phyloP scores from a whole-genome alignment of 2,113 vertebrate genomes.

The Odocoileus virginianus region DNA sequence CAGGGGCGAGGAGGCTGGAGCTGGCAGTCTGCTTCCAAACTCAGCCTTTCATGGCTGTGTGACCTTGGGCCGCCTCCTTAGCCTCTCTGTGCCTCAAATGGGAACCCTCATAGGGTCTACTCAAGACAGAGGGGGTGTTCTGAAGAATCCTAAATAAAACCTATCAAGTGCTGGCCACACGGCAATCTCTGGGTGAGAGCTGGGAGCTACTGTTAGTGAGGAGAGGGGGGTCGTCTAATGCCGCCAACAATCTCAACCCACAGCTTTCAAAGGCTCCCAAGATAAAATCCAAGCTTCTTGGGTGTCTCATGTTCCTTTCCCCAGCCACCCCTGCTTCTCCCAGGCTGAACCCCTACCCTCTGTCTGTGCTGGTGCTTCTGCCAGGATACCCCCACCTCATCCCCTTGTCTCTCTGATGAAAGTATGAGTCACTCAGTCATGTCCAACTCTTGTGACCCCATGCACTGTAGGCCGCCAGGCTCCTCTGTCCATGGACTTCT shows the following conservation, averaged over 20 bases:
- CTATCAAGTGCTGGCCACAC: rapidly evolving
- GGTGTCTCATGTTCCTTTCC: rapidly evolving
- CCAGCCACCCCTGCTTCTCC: background rate
- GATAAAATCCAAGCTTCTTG: background rate
- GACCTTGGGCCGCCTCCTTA: background rate
- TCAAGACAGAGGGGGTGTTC: background rate
- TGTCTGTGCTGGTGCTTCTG: background rate
- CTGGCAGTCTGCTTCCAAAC: background rate
- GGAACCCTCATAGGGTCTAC: background rate
- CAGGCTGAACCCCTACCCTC: background rate
- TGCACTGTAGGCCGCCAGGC: background rate
- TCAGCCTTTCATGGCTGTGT: background rate
- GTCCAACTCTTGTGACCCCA: background rate
- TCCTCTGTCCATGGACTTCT: background rate
- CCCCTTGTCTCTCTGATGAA: background rate
- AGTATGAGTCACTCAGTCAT: background rate
- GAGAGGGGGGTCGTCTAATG: rapidly evolving
- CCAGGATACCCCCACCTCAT: background rate
- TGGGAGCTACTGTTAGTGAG: background rate
- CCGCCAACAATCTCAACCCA: background rate
- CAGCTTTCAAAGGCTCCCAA: background rate
- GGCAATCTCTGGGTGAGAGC: background rate
- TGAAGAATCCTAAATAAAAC: background rate
- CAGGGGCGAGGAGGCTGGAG: background rate
- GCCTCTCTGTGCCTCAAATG: background rate